Base-by-base conservation (phyloP, 1,140 invertebrate species). In the Eriocheir sinensis region DNA sequence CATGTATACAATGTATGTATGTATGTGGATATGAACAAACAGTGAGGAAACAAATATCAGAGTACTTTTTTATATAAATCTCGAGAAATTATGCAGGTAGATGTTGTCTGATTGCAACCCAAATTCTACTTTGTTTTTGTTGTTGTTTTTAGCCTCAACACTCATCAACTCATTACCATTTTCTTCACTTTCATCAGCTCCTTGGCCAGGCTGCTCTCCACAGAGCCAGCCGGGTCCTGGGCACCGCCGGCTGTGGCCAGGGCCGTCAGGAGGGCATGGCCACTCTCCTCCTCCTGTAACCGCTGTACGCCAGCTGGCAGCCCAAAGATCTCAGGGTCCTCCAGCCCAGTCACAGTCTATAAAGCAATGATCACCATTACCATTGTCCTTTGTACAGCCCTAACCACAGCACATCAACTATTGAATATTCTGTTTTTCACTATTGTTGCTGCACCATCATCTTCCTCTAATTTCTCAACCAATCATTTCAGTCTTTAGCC, bases 271-370 rank as follows among this genome's bases (percentile, higher is more conserved):
- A 94, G 91, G 1, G 44, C 72, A 6, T 91, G 94, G 12, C 94
- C 94, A 21, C 40, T 91, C 30, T 94, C 94, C 3, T 53, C 41
- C 94, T 94, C 94, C 48, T 94, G 89, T 38, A 94, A n/a, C 17
- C 86, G 80, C 81, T 94, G 94, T 1, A 94, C 94, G 8, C 94
- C 94, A 0, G 60, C 80, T 21, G 94, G 94, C 79, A 94, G 81
- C 30, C 94, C 94, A 88, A 94, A 94, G 30, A 94, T 72, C 53
- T 94, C 89, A 41, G 94, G 94, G 38, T 83, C n/a, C 38, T 94
- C 94, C 27, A 94, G 40, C 0, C 89, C 94, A 38, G 89, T 91
- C 41, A 94, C 80, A 3, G 81, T 44, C 94, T 94, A n/a, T 17
- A 86, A 12, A 15, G 30, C 40, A 15, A 41, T 27, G 34, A 81